A percentile compares a stretch with the other conserved stretches of the same genome.
These are phyloP conservation scores for Aphis craccivora DNA, from an alignment of 1,140 invertebrate species.

Conservation along the genomic window DNA sequence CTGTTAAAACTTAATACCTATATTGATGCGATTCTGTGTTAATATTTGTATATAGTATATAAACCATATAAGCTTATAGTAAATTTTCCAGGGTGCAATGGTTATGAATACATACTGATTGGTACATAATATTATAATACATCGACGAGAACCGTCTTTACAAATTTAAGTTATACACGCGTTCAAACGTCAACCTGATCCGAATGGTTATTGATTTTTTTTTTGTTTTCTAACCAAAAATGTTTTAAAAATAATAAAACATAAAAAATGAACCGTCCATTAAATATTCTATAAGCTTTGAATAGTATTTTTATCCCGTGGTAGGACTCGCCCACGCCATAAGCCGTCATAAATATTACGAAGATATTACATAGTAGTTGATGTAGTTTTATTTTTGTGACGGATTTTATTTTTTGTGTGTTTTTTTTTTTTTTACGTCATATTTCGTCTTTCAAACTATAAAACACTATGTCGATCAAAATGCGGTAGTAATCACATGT, in stretches of 20 bases:
- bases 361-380: not conserved
- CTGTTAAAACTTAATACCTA: too few species aligned
- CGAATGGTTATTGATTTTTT: constrained; percentile 9
- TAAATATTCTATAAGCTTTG: constrained; percentile 17
- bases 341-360: constrained; percentile 9
- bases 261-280: not conserved
- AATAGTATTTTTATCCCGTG: constrained; percentile 16
- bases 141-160: not conserved
- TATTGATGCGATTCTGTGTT: too few species aligned
- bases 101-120: not conserved
- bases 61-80: too few species aligned
- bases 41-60: too few species aligned
- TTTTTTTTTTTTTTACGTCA: not conserved
- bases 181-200: not conserved
- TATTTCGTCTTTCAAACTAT: not conserved
- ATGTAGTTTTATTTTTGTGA: constrained; percentile 9
- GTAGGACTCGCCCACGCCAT: not conserved
- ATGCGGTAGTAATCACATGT: not conserved
- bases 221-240: not conserved
- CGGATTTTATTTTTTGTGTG: not conserved
- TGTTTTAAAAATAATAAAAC: constrained; percentile 14
- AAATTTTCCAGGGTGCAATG: too few species aligned
- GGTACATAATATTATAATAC: not conserved
- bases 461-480: not conserved
- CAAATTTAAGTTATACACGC: not conserved